Evolutionary conservation across 2,888 invertebrate genomes (phyloP), one percentile per base, ranked within the genome.

Genomic region (Dichetophora obliterata): DNA sequence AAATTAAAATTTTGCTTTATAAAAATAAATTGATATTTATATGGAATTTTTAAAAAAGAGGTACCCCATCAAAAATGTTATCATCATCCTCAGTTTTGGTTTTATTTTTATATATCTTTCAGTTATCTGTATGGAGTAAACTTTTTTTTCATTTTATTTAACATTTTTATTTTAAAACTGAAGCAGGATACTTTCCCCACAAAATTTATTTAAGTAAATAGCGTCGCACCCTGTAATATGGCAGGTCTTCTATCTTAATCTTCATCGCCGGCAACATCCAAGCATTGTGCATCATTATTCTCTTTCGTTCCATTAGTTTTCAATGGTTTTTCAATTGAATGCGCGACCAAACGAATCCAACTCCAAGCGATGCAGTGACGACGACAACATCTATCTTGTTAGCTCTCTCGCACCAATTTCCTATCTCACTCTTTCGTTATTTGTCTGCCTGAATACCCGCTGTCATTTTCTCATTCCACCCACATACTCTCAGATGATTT

Each of bases 231-330:
- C 66, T 66, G 66, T 66, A 11, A 5, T 22, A 9, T 9, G 9
- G 24, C 37, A 19, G 37, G 34, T 66, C 48, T n/a, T 59, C 43
- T 52, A 50, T 69, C 50, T 72, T 72, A 57, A 72, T 61, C 22
- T 72, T 59, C 43, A 59, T 71, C 59, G 57, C 27, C 19, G 50
- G 19, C 48, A 61, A 63, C 71, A 54, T 27, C 34, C 57, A 71
- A 71, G 27, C 54, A 54, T 84, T 83, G 83, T 82, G 83, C 81
- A 84, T 88, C 88, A 88, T 88, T 88, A 88, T 88, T 88, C 87
- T 88, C 87, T 88, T 86, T 86, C 88, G 84, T 87, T 85, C 87
- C 88, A 88, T 88, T 88, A 88, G 88, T 85, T 86, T 86, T 86
- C 83, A 88, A 88, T 87, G 87, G 86, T 85, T 87, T 87, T 83